phyloP scores from a whole-genome alignment of 1,140 invertebrate species.

The Patella vulgata region DNA sequence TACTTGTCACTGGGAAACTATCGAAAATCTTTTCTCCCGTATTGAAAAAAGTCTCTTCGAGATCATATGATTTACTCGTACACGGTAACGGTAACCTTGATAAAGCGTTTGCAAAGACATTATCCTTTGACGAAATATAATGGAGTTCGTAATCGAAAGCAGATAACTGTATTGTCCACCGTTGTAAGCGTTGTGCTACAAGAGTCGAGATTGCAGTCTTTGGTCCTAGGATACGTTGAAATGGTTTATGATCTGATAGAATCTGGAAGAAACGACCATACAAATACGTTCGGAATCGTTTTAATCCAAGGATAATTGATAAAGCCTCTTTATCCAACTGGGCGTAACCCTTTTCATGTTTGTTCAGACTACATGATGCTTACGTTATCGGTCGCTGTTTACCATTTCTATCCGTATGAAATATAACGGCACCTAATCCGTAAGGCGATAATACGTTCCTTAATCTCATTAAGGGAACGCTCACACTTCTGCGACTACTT shows the following conservation, averaged over 20 bases:
- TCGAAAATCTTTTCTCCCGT: not conserved
- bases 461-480: constrained; percentile 19
- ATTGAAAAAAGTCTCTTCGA: not conserved
- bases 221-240: constrained; percentile 69
- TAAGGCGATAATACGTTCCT: constrained; percentile 48
- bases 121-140: constrained; percentile 21
- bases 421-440: too few species aligned
- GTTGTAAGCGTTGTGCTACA: constrained; percentile 53
- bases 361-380: constrained; percentile 63
- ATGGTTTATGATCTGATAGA: too few species aligned
- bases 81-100: constrained; percentile 28
- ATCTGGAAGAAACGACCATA: too few species aligned
- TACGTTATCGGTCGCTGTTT: constrained; percentile 67
- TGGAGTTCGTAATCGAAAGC: constrained; percentile 59
- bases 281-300: too few species aligned
- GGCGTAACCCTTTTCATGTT: constrained; percentile 68
- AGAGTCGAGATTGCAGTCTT: constrained; percentile 42
- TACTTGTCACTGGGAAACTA: not conserved
- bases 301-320: too few species aligned
- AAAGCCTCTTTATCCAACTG: too few species aligned
- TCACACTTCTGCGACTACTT: constrained; percentile 23
- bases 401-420: too few species aligned
- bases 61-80: too few species aligned
- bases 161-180: constrained; percentile 59
- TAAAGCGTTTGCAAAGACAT: constrained; percentile 31